Evolutionary conservation across 2,888 invertebrate species (phyloP).

Genomic region (Melangyna quadrimaculata): DNA sequence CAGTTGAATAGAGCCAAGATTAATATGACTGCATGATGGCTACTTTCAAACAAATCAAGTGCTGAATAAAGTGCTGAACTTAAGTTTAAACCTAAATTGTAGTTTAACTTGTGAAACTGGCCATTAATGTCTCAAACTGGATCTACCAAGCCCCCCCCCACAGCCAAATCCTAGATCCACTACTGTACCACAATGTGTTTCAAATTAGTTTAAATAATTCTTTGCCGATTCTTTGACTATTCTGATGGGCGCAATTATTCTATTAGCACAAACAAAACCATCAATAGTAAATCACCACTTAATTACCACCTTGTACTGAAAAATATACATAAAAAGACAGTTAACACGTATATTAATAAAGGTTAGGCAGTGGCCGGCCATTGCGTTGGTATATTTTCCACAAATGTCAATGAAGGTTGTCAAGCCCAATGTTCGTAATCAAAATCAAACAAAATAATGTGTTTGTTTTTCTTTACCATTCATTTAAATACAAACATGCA

Average conservation of each 20-base stretch:
- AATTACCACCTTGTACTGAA: slow-evolving; percentile 7
- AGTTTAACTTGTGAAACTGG: no score
- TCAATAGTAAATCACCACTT: not conserved
- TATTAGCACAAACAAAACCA: not conserved
- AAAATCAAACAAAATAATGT: not conserved
- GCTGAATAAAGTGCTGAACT: no score
- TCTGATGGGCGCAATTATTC: not conserved
- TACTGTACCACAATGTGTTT: no score
- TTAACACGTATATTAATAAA: not conserved
- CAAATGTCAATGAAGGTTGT: slow-evolving; percentile 4
- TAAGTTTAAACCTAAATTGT: no score
- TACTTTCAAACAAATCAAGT: no score
- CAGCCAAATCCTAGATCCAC: no score
- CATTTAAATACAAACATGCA: slow-evolving; percentile 14
- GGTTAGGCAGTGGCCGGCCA: slow-evolving; percentile 1
- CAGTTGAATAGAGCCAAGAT: no score
- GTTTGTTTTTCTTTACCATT: slow-evolving; percentile 24
- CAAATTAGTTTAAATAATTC: not conserved
- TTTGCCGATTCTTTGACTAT: not conserved
- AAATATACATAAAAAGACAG: not conserved
- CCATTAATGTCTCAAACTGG: no score
- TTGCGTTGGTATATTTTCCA: not conserved
- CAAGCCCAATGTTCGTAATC: not conserved
- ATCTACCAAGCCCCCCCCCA: no score
- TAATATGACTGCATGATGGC: no score